Conservation (phyloP, 2,888 invertebrate species). For the Axea sp. region DNA sequence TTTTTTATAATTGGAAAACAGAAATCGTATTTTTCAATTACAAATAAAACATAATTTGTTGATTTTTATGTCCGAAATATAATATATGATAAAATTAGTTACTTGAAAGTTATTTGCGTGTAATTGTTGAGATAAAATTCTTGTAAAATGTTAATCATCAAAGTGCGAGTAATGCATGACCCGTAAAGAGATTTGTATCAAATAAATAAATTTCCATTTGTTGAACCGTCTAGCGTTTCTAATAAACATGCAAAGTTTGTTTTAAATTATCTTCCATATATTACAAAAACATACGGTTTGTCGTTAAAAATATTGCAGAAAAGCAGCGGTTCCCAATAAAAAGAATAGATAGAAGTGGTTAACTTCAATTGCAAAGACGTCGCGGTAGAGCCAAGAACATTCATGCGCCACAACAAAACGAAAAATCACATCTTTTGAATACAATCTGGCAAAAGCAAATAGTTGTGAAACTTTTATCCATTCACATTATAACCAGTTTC, state of each 20-base stretch:
- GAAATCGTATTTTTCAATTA: no score
- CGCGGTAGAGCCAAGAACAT: neutral
- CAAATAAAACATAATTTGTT: no score
- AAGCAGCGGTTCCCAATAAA: constrained; percentile 3
- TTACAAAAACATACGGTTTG: neutral
- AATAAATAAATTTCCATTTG: constrained; percentile 12
- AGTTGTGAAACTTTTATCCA: constrained; percentile 25
- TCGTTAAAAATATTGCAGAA: neutral
- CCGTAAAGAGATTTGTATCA: neutral
- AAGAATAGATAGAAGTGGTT: constrained; percentile 12
- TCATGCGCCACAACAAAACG: neutral
- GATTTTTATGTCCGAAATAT: no score
- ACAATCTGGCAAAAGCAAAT: constrained; percentile 35
- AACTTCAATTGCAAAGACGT: constrained; percentile 15
- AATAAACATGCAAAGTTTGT: neutral
- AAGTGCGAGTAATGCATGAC: no score
- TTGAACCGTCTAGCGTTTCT: neutral
- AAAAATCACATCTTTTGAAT: constrained; percentile 34
- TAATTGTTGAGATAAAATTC: neutral
- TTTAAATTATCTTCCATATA: neutral
- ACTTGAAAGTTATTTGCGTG: neutral
- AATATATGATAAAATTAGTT: no score
- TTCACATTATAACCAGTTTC: constrained; percentile 29
- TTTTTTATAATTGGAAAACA: neutral
- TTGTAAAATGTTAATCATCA: neutral